Evolutionary conservation across 2,113 vertebrate genomes (phyloP).

Genomic region (Microcebus lehilahytsara): DNA sequence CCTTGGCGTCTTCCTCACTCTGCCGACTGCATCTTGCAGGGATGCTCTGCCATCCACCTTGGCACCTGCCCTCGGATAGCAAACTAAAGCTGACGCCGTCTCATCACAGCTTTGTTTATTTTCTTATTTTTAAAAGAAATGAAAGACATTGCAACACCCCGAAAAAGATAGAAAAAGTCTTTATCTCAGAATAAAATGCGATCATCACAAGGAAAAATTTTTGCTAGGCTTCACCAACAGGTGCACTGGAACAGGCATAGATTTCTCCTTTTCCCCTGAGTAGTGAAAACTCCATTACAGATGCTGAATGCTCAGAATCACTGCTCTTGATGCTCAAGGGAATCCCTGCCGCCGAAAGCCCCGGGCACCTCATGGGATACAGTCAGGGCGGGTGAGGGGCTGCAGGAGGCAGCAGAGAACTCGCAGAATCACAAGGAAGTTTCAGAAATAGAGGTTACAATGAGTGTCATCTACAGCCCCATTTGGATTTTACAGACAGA

Average conservation of each 20-base stretch:
- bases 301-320: not conserved
- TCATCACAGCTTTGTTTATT: too few species aligned
- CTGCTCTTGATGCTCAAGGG: not conserved
- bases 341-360: not conserved
- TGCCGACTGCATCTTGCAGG: not conserved
- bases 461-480: not conserved
- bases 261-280: not conserved
- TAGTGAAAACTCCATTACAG: not conserved
- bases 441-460: not conserved
- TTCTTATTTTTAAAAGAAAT: not conserved
- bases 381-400: not conserved
- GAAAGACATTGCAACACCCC: not conserved
- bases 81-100: not conserved
- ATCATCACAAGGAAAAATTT: not conserved
- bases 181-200: not conserved
- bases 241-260: too few species aligned
- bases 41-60: not conserved
- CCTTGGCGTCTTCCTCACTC: not conserved
- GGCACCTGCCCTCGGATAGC: not conserved
- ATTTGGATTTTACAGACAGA: not conserved
- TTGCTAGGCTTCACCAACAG: not conserved
- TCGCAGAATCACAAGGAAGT: not conserved
- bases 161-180: not conserved
- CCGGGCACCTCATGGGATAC: accelerated
- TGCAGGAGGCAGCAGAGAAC: not conserved